Evolutionary conservation across 2,797 vertebrate species (phyloP).

Genomic region (Harpagifer antarcticus): DNA sequence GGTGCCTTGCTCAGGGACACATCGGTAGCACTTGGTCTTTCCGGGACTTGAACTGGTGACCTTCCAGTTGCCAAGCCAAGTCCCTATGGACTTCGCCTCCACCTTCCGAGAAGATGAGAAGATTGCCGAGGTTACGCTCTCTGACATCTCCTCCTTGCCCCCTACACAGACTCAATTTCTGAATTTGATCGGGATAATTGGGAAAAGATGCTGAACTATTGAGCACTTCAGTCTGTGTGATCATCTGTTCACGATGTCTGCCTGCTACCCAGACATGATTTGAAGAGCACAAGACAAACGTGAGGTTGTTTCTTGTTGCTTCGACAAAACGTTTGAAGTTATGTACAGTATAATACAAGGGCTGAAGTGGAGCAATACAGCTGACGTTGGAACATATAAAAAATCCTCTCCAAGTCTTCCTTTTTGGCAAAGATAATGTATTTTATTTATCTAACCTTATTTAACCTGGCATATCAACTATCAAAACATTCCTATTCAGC

Average conservation of each 20-base stretch:
- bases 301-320: not conserved
- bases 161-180: conserved; percentile 24
- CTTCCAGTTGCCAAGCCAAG: no score
- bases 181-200: conserved; percentile 47
- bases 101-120: not conserved
- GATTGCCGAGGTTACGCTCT: conserved; percentile 22
- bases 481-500: not conserved
- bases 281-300: conserved; percentile 1
- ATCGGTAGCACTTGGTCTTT: no score
- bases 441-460: conserved; percentile 3
- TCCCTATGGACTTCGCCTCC: no score
- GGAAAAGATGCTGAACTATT: conserved; percentile 65
- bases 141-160: conserved; percentile 20
- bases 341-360: not conserved
- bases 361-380: not conserved
- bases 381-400: conserved; percentile 1
- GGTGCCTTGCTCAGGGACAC: no score
- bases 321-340: not conserved
- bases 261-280: conserved; percentile 10
- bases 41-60: no score
- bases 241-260: conserved; percentile 17
- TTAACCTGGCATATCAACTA: not conserved
- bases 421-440: not conserved
- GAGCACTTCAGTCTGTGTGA: conserved; percentile 23
- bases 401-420: not conserved